phyloP scores from a whole-genome alignment of 2,113 vertebrate genomes.

The Triplophysa rosa region DNA sequence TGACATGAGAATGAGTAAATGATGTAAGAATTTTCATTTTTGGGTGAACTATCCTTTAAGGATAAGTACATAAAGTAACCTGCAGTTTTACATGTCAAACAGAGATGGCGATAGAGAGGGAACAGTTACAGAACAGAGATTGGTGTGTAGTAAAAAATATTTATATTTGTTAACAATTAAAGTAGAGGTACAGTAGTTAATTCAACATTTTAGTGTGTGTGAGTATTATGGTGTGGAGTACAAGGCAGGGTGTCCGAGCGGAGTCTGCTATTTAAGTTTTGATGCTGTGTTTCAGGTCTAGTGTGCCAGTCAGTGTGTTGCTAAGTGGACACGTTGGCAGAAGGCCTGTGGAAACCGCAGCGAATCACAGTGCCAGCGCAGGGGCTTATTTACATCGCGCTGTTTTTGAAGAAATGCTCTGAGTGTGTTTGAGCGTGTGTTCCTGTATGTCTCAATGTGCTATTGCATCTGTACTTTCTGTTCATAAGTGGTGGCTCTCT shows the following conservation, averaged over 20 bases:
- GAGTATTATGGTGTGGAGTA: not conserved
- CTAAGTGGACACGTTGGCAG: conserved; percentile 7
- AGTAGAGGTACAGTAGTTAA: not conserved
- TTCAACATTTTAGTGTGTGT: not conserved
- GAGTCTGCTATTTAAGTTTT: not conserved
- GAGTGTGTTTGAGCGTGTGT: not conserved
- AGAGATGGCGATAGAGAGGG: too few relatives aligned
- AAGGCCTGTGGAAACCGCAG: not conserved
- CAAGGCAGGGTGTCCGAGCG: not conserved
- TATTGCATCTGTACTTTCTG: not conserved
- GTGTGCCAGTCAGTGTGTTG: conserved; percentile 18
- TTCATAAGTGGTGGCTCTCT: conserved; percentile 3
- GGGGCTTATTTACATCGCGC: conserved; percentile 23
- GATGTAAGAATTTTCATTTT: too few relatives aligned
- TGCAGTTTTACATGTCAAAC: too few relatives aligned
- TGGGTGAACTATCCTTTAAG: too few relatives aligned
- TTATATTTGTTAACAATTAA: too few relatives aligned
- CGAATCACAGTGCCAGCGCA: not conserved
- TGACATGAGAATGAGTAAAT: too few relatives aligned
- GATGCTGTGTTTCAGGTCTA: conserved; percentile 9
- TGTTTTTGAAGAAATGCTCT: conserved; percentile 17
- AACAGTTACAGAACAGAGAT: too few relatives aligned
- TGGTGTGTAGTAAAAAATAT: too few relatives aligned
- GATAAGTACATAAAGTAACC: too few relatives aligned
- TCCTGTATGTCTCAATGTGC: not conserved